These are phyloP conservation scores for Lordiphosa mommai DNA, from an alignment of 1,140 invertebrate species.

Conservation along the genomic window DNA sequence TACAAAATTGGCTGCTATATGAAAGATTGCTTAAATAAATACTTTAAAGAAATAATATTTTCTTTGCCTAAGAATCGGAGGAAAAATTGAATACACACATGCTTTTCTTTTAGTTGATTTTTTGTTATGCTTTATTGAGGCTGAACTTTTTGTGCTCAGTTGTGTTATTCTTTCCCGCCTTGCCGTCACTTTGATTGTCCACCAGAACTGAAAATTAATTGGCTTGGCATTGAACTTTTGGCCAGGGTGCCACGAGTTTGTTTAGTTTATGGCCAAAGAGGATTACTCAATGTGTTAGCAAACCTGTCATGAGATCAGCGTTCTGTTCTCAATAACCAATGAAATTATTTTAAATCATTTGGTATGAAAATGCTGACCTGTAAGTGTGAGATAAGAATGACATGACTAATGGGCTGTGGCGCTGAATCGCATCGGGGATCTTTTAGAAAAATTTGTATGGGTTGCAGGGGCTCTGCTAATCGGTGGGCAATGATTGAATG, in stretches of 20 bases:
- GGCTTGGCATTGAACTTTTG: constrained; percentile 62
- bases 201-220: constrained; percentile 54
- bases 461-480: no score
- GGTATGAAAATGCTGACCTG: background rate
- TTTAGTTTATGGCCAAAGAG: constrained; percentile 57
- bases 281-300: constrained; percentile 50
- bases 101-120: background rate
- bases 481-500: no score
- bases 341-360: background rate
- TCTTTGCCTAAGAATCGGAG: background rate
- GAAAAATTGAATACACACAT: background rate
- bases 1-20: no score
- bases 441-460: no score
- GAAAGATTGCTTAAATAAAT: background rate
- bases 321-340: constrained; percentile 11
- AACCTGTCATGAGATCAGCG: constrained; percentile 36
- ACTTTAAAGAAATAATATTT: background rate
- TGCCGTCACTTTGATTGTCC: constrained; percentile 40
- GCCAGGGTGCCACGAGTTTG: constrained; percentile 39
- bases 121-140: background rate
- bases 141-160: constrained; percentile 1
- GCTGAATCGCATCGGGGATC: no score
- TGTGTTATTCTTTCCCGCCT: constrained; percentile 9
- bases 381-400: background rate
- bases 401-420: background rate